Conservation (phyloP, 2,888 invertebrate genomes). For the Hedya salicella region DNA sequence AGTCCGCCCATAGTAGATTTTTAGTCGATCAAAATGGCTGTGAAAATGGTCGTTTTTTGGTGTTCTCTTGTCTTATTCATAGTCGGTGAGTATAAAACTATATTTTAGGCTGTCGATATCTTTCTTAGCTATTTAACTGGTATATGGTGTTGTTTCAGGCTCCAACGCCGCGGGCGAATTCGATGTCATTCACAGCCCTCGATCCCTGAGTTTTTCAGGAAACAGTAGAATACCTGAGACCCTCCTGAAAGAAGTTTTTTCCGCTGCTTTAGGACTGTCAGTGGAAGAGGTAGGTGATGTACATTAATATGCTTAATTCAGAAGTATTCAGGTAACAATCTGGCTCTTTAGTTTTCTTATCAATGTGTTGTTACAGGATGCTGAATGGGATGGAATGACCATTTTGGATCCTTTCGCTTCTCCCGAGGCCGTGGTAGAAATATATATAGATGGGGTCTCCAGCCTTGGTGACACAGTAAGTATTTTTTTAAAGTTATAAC, state of each 20-base stretch:
- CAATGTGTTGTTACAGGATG: slow-evolving; percentile 71
- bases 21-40: slow-evolving; percentile 70
- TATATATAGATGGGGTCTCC: slow-evolving; percentile 89
- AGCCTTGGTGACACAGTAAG: slow-evolving; percentile 78
- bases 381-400: slow-evolving; percentile 88
- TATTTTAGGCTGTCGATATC: neutral
- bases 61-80: slow-evolving; percentile 67
- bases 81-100: slow-evolving; percentile 65
- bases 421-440: slow-evolving; percentile 88
- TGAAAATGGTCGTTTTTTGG: slow-evolving; percentile 72
- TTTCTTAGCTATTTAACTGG: neutral
- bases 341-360: slow-evolving; percentile 6
- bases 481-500: slow-evolving; percentile 43
- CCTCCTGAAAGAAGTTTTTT: slow-evolving; percentile 88
- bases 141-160: slow-evolving; percentile 58
- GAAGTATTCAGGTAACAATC: neutral
- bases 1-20: slow-evolving; percentile 55
- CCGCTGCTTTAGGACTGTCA: slow-evolving; percentile 89
- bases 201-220: slow-evolving; percentile 88
- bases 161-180: slow-evolving; percentile 87
- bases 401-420: slow-evolving; percentile 89
- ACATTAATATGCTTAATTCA: neutral
- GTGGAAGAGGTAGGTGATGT: slow-evolving; percentile 85
- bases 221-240: slow-evolving; percentile 86
- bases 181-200: slow-evolving; percentile 87